phyloP scores from a whole-genome alignment of 2,888 invertebrate species.

The Beris chalybata region DNA sequence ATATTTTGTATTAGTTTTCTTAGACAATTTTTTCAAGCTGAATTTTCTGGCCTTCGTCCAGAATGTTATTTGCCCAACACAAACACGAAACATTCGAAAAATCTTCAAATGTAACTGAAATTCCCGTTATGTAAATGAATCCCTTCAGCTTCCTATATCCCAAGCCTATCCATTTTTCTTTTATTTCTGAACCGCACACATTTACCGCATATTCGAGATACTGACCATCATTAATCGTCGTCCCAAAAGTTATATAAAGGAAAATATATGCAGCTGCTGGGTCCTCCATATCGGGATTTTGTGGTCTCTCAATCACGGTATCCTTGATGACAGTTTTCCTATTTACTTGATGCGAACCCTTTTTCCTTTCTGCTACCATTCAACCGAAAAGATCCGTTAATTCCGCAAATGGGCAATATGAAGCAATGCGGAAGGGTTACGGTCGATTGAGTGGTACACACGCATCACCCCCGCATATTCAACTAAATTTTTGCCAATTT shows the following conservation, averaged over 20 bases:
- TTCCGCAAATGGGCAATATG: conserved; percentile 38
- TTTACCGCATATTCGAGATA: too few relatives aligned
- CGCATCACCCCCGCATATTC: conserved; percentile 35
- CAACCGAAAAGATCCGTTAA: conserved; percentile 18
- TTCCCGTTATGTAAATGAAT: too few relatives aligned
- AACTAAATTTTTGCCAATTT: conserved; percentile 10
- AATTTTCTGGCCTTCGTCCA: too few relatives aligned
- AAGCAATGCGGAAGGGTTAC: conserved; percentile 45
- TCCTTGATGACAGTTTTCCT: conserved; percentile 31
- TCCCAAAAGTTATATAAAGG: conserved; percentile 19
- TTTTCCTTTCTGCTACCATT: neutral
- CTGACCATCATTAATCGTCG: conserved; percentile 26
- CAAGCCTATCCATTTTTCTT: too few relatives aligned
- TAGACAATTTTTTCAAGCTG: too few relatives aligned
- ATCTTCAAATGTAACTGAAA: too few relatives aligned
- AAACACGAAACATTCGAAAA: too few relatives aligned
- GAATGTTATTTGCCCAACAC: too few relatives aligned
- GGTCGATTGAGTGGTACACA: conserved; percentile 37
- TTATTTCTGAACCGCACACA: too few relatives aligned
- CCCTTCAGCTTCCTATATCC: too few relatives aligned
- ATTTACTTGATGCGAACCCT: conserved; percentile 23
- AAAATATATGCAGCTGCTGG: conserved; percentile 14
- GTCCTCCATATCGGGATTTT: conserved; percentile 9
- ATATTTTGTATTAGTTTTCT: too few relatives aligned
- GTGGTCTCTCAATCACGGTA: conserved; percentile 26